A percentile compares a stretch with the other conserved stretches of the same genome.
phyloP scores from a whole-genome alignment of 2,113 vertebrate species.

The Guaruba guarouba region DNA sequence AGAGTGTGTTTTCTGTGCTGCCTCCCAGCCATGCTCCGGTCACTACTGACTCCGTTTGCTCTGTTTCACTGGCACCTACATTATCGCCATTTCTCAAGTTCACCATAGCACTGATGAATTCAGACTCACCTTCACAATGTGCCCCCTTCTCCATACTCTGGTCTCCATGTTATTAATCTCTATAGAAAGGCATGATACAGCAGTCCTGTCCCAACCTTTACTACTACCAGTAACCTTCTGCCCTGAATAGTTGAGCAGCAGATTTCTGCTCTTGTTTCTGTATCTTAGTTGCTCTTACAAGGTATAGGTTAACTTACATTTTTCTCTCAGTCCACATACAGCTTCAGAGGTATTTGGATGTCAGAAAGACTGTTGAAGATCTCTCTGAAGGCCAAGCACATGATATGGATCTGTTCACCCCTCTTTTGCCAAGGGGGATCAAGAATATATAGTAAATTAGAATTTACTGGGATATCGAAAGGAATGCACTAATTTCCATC shows the following conservation, averaged over 20 bases:
- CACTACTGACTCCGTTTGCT: neutral
- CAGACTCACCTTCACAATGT: neutral
- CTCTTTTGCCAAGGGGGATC: neutral
- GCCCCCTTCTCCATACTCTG: neutral
- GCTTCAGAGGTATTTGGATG: neutral
- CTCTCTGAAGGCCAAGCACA: neutral
- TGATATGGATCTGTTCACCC: neutral
- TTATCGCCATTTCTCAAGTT: neutral
- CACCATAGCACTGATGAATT: neutral
- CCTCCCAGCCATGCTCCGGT: neutral
- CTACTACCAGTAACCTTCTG: neutral
- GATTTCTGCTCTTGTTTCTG: neutral
- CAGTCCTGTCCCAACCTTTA: neutral
- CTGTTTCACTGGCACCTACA: neutral
- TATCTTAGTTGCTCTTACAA: neutral
- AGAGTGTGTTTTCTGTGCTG: neutral
- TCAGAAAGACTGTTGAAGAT: neutral
- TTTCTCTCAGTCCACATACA: neutral
- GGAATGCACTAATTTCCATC: neutral
- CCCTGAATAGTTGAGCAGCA: accelerated
- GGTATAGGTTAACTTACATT: neutral
- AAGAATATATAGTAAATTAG: neutral
- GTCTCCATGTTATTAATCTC: neutral
- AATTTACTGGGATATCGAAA: neutral
- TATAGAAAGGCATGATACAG: neutral